phyloP scores from a whole-genome alignment of 2,888 invertebrate species.

The Priocnemis perturbator region DNA sequence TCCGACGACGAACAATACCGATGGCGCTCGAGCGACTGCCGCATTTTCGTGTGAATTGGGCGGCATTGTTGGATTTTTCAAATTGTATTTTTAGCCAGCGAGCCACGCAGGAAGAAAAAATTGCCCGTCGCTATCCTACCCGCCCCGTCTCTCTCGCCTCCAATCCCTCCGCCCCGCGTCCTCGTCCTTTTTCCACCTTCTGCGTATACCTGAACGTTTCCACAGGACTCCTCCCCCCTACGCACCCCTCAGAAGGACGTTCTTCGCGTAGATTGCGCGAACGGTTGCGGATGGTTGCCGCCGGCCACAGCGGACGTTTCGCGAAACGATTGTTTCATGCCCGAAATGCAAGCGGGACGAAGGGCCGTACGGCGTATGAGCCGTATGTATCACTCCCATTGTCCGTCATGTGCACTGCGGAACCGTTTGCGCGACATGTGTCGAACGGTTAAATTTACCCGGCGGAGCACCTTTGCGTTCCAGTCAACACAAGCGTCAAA shows the following conservation, averaged over 20 bases:
- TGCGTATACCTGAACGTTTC: neutral
- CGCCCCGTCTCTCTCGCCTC: neutral
- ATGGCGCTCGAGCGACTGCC: constrained; percentile 51
- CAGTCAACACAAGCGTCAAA: too few relatives aligned
- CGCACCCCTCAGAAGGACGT: neutral
- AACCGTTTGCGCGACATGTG: too few relatives aligned
- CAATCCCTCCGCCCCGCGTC: neutral
- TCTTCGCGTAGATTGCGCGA: constrained; percentile 8
- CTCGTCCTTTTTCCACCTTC: constrained; percentile 3
- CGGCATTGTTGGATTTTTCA: constrained; percentile 66
- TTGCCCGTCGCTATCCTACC: constrained; percentile 40
- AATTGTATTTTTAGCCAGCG: constrained; percentile 59
- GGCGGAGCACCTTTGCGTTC: too few relatives aligned
- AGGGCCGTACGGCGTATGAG: neutral
- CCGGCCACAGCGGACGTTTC: constrained; percentile 21
- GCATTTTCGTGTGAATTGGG: constrained; percentile 64
- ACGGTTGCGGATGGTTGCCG: constrained; percentile 26
- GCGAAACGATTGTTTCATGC: constrained; percentile 30
- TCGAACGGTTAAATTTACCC: too few relatives aligned
- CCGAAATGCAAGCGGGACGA: constrained; percentile 20
- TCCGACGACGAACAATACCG: constrained; percentile 67
- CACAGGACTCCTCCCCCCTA: neutral
- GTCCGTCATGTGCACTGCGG: too few relatives aligned
- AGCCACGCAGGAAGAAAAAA: constrained; percentile 48
- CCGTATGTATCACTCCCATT: too few relatives aligned